These are phyloP conservation scores for Heliconius melpomene DNA, from an alignment of 1,140 invertebrate genomes.

Conservation along the genomic window DNA sequence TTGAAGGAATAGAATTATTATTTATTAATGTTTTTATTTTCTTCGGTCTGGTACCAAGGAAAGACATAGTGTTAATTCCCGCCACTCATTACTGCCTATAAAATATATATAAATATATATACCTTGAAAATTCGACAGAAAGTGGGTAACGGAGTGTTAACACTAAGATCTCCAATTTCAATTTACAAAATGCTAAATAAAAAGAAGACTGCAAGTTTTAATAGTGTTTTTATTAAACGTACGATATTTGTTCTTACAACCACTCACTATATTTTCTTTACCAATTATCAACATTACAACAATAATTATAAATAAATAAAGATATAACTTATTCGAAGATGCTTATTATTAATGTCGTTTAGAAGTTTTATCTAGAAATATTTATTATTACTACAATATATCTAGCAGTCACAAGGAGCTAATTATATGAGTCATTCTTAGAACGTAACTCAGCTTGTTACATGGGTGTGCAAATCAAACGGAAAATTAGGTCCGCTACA, in stretches of 20 bases:
- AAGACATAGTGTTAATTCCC: too few relatives aligned
- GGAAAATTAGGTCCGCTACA: constrained; percentile 2
- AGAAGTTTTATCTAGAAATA: neutral
- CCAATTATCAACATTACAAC: neutral
- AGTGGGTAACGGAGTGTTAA: too few relatives aligned
- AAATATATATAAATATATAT: too few relatives aligned
- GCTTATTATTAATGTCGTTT: neutral
- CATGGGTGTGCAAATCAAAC: neutral
- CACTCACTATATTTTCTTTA: neutral
- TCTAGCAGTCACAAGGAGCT: neutral
- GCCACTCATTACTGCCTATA: too few relatives aligned
- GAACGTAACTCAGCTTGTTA: neutral
- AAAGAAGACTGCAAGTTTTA: neutral
- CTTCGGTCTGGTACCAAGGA: too few relatives aligned
- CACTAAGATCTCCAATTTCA: too few relatives aligned
- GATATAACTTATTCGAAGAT: neutral
- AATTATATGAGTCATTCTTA: neutral
- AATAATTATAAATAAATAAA: neutral
- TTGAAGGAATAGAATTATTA: too few relatives aligned
- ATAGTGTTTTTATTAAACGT: neutral
- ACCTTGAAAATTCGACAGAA: too few relatives aligned
- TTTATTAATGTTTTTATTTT: too few relatives aligned
- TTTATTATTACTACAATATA: neutral
- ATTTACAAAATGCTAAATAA: neutral
- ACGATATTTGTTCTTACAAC: neutral